These are phyloP conservation scores for Agrilus cyanescens DNA, from an alignment of 2,888 invertebrate species.

Conservation along the genomic window DNA sequence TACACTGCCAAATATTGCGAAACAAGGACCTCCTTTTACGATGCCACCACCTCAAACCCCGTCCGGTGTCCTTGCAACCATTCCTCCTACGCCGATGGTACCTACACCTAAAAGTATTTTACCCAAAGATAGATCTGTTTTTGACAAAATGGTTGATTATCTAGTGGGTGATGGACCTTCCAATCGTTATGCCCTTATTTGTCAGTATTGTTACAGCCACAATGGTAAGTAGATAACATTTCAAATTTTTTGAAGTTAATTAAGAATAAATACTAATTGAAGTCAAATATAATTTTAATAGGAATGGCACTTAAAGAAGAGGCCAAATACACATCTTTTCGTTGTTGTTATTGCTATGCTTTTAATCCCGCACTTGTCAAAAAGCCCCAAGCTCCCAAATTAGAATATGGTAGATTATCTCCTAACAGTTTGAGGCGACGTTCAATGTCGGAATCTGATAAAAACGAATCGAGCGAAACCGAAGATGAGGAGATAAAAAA, in stretches of 20 bases:
- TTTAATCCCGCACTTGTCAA: slow-evolving; percentile 84
- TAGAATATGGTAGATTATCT: slow-evolving; percentile 25
- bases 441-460: slow-evolving; percentile 29
- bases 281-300: slow-evolving; percentile 22
- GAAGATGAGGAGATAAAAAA: slow-evolving; percentile 30
- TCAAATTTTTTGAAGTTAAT: slow-evolving; percentile 49
- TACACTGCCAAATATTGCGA: background rate
- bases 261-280: slow-evolving; percentile 50
- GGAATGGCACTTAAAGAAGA: slow-evolving; percentile 63
- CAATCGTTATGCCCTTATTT: slow-evolving; percentile 91
- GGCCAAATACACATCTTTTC: slow-evolving; percentile 66
- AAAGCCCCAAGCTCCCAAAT: slow-evolving; percentile 63
- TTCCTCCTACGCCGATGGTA: slow-evolving; percentile 21
- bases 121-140: slow-evolving; percentile 60
- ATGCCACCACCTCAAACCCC: background rate
- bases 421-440: slow-evolving; percentile 6
- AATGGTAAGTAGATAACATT: slow-evolving; percentile 55
- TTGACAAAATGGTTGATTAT: slow-evolving; percentile 89
- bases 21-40: background rate
- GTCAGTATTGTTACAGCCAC: slow-evolving; percentile 78
- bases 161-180: slow-evolving; percentile 91
- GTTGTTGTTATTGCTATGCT: slow-evolving; percentile 81
- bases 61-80: background rate
- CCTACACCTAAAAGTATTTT: slow-evolving; percentile 60
- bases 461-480: slow-evolving; percentile 21